Evolutionary conservation across 2,113 vertebrate species (phyloP).

Genomic region (Brevimyrus niger): DNA sequence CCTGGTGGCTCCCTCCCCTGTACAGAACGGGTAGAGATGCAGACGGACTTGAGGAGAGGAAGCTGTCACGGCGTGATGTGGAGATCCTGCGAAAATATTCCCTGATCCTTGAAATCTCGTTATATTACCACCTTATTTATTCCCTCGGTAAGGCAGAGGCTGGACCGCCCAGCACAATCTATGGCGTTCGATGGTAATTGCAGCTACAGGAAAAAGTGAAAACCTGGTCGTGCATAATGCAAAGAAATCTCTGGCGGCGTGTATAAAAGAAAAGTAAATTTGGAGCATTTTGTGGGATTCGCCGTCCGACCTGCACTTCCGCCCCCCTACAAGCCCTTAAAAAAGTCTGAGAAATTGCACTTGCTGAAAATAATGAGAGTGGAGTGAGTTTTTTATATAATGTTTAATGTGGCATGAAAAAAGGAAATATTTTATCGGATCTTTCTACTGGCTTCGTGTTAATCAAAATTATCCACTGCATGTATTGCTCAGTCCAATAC

Average conservation of each 20-base stretch:
- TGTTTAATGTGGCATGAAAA: not conserved
- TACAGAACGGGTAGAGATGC: conserved; percentile 32
- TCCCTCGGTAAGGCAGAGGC: not conserved
- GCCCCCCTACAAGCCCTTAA: not conserved
- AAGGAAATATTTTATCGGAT: not conserved
- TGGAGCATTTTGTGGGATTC: not conserved
- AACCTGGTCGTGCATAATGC: not conserved
- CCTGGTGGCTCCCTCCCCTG: conserved; percentile 44
- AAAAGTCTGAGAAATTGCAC: not conserved
- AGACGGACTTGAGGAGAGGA: not conserved
- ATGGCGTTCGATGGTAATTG: not conserved
- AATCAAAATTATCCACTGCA: not conserved
- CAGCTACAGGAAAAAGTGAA: not conserved
- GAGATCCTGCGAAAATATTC: not conserved
- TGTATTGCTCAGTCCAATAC: not conserved
- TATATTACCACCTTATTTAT: not conserved
- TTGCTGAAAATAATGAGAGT: not conserved
- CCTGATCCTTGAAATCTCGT: not conserved
- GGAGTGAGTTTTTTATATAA: not conserved
- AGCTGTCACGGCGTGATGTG: not conserved
- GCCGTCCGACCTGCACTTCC: not conserved
- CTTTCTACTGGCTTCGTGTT: not conserved
- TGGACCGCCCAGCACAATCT: not conserved
- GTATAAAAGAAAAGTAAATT: not conserved
- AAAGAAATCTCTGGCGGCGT: not conserved